These are phyloP conservation scores for Meteorus sp. DNA, from an alignment of 1,140 invertebrate genomes.

Conservation along the genomic window DNA sequence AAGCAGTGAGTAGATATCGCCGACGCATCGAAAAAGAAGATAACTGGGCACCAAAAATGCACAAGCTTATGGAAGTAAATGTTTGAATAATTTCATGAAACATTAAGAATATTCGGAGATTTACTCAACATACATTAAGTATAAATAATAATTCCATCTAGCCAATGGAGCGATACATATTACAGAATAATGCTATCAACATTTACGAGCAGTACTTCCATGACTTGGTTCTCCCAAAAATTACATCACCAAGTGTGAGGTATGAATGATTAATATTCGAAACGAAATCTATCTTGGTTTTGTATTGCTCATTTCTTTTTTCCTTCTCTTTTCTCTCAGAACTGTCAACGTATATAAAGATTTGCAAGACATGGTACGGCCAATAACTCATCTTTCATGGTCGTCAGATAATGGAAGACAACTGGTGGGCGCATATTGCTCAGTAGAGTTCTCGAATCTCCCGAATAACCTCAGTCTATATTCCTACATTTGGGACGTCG, in stretches of 20 bases:
- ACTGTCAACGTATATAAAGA: constrained; percentile 58
- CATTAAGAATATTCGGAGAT: too few species aligned
- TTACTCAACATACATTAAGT: constrained; percentile 16
- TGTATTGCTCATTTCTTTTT: too few species aligned
- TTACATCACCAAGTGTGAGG: constrained; percentile 55
- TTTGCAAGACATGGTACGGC: constrained; percentile 66
- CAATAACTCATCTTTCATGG: constrained; percentile 84
- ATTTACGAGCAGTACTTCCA: constrained; percentile 88
- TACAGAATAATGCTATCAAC: constrained; percentile 88
- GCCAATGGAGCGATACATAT: constrained; percentile 82
- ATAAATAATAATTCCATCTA: constrained; percentile 49
- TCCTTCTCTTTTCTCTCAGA: constrained; percentile 27
- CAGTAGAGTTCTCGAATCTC: constrained; percentile 70
- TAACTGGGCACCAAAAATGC: constrained; percentile 79
- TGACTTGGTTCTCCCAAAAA: constrained; percentile 65
- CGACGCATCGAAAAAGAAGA: constrained; percentile 96
- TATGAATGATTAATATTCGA: too few species aligned
- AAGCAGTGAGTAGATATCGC: constrained; percentile 81
- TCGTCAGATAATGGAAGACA: constrained; percentile 78
- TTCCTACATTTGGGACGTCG: constrained; percentile 89
- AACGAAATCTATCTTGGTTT: too few species aligned
- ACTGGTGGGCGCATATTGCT: constrained; percentile 83
- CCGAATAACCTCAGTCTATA: constrained; percentile 57
- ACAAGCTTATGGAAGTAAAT: constrained; percentile 64
- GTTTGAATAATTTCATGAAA: constrained; percentile 5